Evolutionary conservation across 2,113 vertebrate genomes (phyloP), one percentile per base, ranked within the genome.

Genomic region (Aptenodytes patagonicus): DNA sequence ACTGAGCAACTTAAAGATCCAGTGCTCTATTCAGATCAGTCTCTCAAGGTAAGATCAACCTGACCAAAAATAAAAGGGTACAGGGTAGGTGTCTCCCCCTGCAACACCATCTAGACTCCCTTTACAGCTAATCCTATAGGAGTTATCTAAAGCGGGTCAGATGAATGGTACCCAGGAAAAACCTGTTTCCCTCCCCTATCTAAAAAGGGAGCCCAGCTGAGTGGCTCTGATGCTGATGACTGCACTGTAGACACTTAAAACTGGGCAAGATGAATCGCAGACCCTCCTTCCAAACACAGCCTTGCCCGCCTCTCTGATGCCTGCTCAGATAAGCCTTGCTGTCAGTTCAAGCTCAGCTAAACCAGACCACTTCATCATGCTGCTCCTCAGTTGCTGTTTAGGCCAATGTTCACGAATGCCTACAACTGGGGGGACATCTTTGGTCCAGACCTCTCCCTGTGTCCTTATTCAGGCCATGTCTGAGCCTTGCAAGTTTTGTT

Each of bases 221-320:
- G 69, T 25, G 61, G 54, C 18, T 88, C 75, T 71, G 31, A 47
- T 49, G 54, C 13, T 42, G 32, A 29, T 77, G 77, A 52, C 61
- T 58, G 31, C 26, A 62, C 9, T 0, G 0, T 0, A 75, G 36
- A 36, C 31, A 58, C 38, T 49, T 75, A 49, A 68, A 62, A 71
- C 13, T 20, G 20, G 32, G n/a, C 26, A 73, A 73, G 26, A 64
- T 32, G 68, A 91, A 46, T 69, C 0, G 4, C 3, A 42, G 58
- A 65, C 28, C 29, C 62, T 70, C 15, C 58, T 72, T 61, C 28
- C 47, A 69, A 89, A 76, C 20, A 17, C 8, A 64, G 31, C 20
- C 68, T 86, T 62, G 14, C 20, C 28, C 4, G 24, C 21, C 6
- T 79, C 54, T 31, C 76, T 60, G 76, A 64, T 47, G 57, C 7